Conservation (phyloP, 2,797 vertebrate species). For the Sciaenops ocellatus region DNA sequence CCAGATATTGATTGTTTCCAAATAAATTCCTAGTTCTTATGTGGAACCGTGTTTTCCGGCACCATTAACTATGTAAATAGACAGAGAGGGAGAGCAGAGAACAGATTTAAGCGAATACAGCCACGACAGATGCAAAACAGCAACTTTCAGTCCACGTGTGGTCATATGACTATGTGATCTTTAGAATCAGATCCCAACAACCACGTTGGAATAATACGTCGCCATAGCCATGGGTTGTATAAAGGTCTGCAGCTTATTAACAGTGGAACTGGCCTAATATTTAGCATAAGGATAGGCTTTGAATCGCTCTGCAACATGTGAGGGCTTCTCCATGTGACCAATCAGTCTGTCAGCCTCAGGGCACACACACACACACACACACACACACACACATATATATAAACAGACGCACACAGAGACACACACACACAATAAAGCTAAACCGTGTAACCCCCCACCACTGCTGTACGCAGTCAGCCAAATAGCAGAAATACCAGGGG, state of each 20-base stretch:
- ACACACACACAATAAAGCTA: constrained; percentile 46
- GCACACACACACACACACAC: constrained; percentile 15
- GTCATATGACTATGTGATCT: constrained; percentile 17
- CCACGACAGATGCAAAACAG: constrained; percentile 27
- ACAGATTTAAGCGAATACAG: not conserved
- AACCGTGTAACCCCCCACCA: constrained; percentile 55
- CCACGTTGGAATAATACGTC: constrained; percentile 5
- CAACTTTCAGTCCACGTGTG: constrained; percentile 5
- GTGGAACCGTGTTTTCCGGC: not conserved
- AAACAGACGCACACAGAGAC: constrained; percentile 6
- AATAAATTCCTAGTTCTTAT: not conserved
- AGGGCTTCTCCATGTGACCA: constrained; percentile 63
- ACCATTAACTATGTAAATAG: not conserved
- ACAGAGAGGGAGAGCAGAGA: not conserved
- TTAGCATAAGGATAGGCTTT: constrained; percentile 48
- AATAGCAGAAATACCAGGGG: constrained; percentile 77
- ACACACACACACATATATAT: constrained; percentile 28
- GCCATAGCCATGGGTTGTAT: not conserved
- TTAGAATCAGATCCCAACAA: constrained; percentile 5
- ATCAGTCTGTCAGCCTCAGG: constrained; percentile 53
- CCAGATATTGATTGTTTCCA: not conserved
- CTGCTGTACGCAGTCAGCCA: constrained; percentile 59
- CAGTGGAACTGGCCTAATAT: constrained; percentile 39
- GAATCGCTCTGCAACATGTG: constrained; percentile 57
- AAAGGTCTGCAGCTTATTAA: constrained; percentile 32